These are phyloP conservation scores for Troilus luridus DNA, from an alignment of 2,888 invertebrate species.

Conservation along the genomic window DNA sequence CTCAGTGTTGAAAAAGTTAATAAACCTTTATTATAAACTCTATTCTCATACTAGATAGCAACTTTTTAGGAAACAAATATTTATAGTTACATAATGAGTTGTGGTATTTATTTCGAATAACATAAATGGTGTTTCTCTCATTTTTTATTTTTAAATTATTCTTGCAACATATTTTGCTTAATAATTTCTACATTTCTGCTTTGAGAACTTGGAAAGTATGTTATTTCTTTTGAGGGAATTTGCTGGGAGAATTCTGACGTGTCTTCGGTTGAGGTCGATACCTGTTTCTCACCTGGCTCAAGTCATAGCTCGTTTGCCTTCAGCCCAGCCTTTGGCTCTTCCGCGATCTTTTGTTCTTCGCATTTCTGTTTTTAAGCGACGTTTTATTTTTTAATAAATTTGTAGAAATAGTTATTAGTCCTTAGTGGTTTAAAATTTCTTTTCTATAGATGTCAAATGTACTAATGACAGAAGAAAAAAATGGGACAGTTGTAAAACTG, in stretches of 20 bases:
- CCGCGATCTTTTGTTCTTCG: background rate
- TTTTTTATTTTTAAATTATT: too few species aligned
- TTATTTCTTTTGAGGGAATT: background rate
- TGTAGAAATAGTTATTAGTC: too few species aligned
- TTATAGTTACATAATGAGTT: background rate
- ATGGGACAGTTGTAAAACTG: too few species aligned
- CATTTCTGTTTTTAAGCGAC: background rate
- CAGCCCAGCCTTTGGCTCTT: background rate
- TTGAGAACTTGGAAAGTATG: background rate
- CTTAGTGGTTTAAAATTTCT: too few species aligned
- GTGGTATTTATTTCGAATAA: too few species aligned
- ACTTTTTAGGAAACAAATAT: background rate
- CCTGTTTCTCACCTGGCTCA: conserved; percentile 10
- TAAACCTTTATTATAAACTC: background rate
- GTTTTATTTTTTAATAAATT: too few species aligned
- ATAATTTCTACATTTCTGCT: background rate
- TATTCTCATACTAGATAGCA: background rate
- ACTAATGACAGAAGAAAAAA: too few species aligned
- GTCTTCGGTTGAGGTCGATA: background rate
- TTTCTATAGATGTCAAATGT: too few species aligned
- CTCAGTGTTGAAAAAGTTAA: background rate
- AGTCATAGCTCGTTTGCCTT: conserved; percentile 2
- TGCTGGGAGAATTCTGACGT: background rate
- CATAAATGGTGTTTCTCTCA: too few species aligned
- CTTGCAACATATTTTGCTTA: background rate